phyloP scores from a whole-genome alignment of 2,797 vertebrate genomes.

The Sebastes hubbsi region DNA sequence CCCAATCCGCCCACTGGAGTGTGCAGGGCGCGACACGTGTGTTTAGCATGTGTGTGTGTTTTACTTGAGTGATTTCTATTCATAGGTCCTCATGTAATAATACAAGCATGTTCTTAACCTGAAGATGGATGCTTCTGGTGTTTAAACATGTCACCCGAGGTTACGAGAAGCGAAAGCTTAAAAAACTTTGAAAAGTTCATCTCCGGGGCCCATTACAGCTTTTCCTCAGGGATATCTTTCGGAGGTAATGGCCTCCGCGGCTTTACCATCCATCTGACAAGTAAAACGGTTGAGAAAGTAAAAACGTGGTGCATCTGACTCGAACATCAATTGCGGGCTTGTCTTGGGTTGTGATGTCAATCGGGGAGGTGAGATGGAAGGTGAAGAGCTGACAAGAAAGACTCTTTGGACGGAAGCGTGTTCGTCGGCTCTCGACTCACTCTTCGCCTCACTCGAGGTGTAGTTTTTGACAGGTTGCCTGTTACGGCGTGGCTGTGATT shows the following conservation, averaged over 20 bases:
- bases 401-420: constrained; percentile 8
- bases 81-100: not conserved
- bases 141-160: not conserved
- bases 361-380: constrained; percentile 18
- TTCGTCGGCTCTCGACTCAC: not conserved
- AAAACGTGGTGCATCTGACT: constrained; percentile 18
- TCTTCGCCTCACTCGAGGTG: not conserved
- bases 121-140: not conserved
- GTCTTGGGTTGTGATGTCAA: constrained; percentile 29
- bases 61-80: constrained; percentile 30
- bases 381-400: constrained; percentile 29
- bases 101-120: constrained; percentile 10
- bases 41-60: constrained; percentile 21
- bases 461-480: constrained; percentile 24
- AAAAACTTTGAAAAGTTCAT: constrained; percentile 14
- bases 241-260: constrained; percentile 13
- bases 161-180: not conserved
- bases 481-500: not conserved
- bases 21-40: constrained; percentile 6
- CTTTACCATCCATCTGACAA: constrained; percentile 9
- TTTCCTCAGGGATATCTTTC: constrained; percentile 3
- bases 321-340: constrained; percentile 24
- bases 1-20: constrained; percentile 1
- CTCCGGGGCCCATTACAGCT: not conserved
- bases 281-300: not conserved